Conservation (phyloP, 2,797 vertebrate species). For the Myotis findleyi region DNA sequence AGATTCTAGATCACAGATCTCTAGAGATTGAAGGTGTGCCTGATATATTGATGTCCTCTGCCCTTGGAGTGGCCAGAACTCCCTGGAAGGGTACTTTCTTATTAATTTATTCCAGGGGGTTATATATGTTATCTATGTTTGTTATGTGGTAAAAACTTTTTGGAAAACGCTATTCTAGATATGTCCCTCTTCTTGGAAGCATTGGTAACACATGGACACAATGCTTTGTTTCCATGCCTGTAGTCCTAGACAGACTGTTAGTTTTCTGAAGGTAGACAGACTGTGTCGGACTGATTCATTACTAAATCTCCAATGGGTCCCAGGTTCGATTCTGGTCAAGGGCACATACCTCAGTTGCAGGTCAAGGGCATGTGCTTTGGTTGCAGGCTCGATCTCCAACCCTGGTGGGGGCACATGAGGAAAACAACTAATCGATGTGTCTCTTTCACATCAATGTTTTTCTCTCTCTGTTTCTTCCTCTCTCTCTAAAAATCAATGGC, state of each 20-base stretch:
- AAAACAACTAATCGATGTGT: too few relatives aligned
- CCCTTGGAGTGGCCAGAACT: constrained; percentile 4
- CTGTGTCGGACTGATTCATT: not conserved
- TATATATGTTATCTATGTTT: not conserved
- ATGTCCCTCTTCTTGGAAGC: not conserved
- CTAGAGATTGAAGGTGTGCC: not conserved
- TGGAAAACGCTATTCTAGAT: not conserved
- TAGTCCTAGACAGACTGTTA: not conserved
- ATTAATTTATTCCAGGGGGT: not conserved
- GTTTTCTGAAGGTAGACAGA: not conserved
- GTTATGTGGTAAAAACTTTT: not conserved
- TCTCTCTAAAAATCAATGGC: too few relatives aligned
- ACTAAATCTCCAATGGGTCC: not conserved
- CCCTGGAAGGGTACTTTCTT: not conserved
- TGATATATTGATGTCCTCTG: not conserved
- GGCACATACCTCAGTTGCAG: too few relatives aligned
- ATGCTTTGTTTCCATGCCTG: not conserved
- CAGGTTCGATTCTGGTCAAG: too few relatives aligned
- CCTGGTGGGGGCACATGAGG: too few relatives aligned
- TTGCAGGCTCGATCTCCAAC: too few relatives aligned
- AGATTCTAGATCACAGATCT: not conserved
- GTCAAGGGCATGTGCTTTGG: too few relatives aligned
- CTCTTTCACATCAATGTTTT: too few relatives aligned
- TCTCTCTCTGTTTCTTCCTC: too few relatives aligned
- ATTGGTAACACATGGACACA: not conserved